phyloP scores from a whole-genome alignment of 2,113 vertebrate species.

The Falco punctatus region DNA sequence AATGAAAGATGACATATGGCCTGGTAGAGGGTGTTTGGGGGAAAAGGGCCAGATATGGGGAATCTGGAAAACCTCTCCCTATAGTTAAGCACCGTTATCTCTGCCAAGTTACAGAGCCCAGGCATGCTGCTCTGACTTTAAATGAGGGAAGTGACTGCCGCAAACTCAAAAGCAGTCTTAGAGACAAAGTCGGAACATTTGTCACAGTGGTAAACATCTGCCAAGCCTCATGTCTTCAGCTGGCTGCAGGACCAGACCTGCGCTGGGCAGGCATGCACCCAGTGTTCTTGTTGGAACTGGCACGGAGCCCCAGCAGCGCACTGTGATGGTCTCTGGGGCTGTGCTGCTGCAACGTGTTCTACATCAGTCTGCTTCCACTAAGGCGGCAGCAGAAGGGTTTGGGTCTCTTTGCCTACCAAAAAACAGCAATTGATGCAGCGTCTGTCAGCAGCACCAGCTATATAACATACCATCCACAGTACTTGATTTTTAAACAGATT shows the following conservation, averaged over 20 bases:
- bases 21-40: background rate
- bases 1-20: background rate
- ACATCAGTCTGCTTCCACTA: accelerated
- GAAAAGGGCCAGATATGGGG: background rate
- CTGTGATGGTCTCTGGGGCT: accelerated
- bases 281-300: accelerated
- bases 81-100: background rate
- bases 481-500: background rate
- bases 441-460: background rate
- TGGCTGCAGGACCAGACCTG: background rate
- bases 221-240: background rate
- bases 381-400: background rate
- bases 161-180: background rate
- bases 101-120: background rate
- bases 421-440: background rate
- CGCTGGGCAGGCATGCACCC: background rate
- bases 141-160: background rate
- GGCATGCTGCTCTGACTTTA: background rate
- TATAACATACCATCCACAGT: background rate
- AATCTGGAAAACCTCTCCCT: background rate
- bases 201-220: background rate
- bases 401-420: background rate
- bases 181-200: background rate
- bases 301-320: accelerated
- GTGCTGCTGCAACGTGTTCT: accelerated